Evolutionary conservation across 2,888 invertebrate genomes (phyloP), one percentile per base, ranked within the genome.

Genomic region (Brassicogethes aeneus): DNA sequence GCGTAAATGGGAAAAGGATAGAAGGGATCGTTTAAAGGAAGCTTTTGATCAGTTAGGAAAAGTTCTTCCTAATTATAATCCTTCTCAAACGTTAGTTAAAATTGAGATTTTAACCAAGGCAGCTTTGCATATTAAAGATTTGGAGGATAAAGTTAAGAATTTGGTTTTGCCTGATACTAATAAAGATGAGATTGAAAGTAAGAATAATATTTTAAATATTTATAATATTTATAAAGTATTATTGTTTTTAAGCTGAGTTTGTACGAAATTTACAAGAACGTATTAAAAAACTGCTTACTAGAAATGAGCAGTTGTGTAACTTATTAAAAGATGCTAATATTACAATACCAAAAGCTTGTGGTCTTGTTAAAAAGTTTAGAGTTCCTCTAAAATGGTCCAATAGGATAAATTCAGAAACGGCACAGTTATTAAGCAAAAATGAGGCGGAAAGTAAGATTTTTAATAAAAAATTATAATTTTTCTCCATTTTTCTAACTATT

Each of bases 1-100:
- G 49, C 74, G 78, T 56, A 76, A 78, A 70, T 83, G 82, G 82
- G 82, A 82, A 68, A 74, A 79, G 56, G 76, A 78, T 56, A 71
- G 82, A 57, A 70, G 82, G 55, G 75, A 76, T 53, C 77, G 81
- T 61, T 74, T 82, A 58, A 82, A 80, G 54, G 62, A 67, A 10
- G 69, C 69, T 33, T 75, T 75, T 62, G 64, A 64, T 44, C 66
- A 66, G 3, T 58, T 76, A 39, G 65, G 67, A 37, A 71, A 72
- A 54, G 62, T 73, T 36, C 53, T 76, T 37, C 75, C 75, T 14
- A 68, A 69, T 16, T 69, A 70, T 55, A 70, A 72, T 51, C 67
- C 69, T n/a, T 63, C 69, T 3, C 48, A 59, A 3, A 60, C 51
- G 8, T 54, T 67, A 45, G 65, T 65, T 34, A 69, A 70, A 58